Conservation (phyloP, 2,888 invertebrate genomes). For the Seladonia tumulorum region DNA sequence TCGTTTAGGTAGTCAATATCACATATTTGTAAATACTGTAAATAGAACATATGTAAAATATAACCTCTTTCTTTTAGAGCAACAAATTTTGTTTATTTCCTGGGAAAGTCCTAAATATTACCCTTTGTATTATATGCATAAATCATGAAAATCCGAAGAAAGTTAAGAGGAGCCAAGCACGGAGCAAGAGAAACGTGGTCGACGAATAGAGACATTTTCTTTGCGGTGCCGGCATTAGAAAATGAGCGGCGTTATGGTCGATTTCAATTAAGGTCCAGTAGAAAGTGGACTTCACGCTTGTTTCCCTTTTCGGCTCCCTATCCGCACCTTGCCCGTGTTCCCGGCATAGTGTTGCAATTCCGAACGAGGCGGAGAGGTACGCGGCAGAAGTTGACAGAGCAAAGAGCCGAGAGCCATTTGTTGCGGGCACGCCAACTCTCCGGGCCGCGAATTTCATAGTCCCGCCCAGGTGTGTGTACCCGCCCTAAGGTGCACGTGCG, state of each 20-base stretch:
- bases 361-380: background rate
- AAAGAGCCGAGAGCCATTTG: background rate
- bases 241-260: background rate
- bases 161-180: too few relatives aligned
- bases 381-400: background rate
- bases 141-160: too few relatives aligned
- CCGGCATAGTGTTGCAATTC: background rate
- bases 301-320: constrained; percentile 7
- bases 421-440: constrained; percentile 1
- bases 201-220: background rate
- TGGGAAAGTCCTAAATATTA: too few relatives aligned
- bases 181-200: background rate
- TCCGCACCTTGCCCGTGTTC: background rate
- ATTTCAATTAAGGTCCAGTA: background rate
- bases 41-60: too few relatives aligned
- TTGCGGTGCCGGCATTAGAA: background rate
- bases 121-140: too few relatives aligned
- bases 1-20: too few relatives aligned
- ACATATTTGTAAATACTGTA: too few relatives aligned
- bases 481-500: constrained; percentile 43
- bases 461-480: constrained; percentile 48
- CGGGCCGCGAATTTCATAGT: constrained; percentile 41
- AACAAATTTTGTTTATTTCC: too few relatives aligned
- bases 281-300: constrained; percentile 1
- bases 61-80: too few relatives aligned